phyloP scores from a whole-genome alignment of 2,113 vertebrate genomes.

The Excalfactoria chinensis region DNA sequence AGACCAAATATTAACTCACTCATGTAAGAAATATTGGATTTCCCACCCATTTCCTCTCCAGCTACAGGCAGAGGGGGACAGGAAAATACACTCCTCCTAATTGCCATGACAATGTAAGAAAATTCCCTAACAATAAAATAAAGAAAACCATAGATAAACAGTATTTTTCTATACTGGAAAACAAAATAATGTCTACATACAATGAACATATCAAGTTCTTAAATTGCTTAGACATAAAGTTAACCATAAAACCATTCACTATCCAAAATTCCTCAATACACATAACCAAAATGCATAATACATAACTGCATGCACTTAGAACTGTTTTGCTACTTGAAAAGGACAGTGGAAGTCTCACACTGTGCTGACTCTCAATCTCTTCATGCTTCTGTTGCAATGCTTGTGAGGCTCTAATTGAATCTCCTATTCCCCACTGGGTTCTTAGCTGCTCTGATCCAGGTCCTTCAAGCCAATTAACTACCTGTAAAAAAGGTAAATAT shows the following conservation, averaged over 20 bases:
- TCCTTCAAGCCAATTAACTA: conserved; percentile 98
- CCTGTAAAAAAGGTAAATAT: conserved; percentile 77
- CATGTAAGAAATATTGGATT: neutral
- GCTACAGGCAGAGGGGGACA: neutral
- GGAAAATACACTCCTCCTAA: neutral
- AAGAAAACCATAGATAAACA: neutral
- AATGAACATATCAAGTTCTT: neutral
- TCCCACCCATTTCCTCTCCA: neutral
- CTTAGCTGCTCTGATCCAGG: conserved; percentile 94
- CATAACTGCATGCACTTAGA: neutral
- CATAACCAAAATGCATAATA: neutral
- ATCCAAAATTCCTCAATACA: neutral
- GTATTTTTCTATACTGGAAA: neutral
- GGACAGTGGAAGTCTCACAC: conserved; percentile 82
- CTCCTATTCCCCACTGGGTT: conserved; percentile 95
- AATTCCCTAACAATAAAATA: neutral
- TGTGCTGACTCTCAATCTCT: conserved; percentile 98
- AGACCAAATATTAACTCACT: neutral
- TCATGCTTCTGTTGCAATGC: conserved; percentile 97
- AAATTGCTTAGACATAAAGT: neutral
- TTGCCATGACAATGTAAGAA: neutral
- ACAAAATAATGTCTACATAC: neutral
- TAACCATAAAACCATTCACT: neutral
- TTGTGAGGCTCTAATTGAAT: conserved; percentile 95
- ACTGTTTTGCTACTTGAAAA: conserved; percentile 21